Evolutionary conservation across 2,113 vertebrate species (phyloP).

Genomic region (Hymenochirus boettgeri): DNA sequence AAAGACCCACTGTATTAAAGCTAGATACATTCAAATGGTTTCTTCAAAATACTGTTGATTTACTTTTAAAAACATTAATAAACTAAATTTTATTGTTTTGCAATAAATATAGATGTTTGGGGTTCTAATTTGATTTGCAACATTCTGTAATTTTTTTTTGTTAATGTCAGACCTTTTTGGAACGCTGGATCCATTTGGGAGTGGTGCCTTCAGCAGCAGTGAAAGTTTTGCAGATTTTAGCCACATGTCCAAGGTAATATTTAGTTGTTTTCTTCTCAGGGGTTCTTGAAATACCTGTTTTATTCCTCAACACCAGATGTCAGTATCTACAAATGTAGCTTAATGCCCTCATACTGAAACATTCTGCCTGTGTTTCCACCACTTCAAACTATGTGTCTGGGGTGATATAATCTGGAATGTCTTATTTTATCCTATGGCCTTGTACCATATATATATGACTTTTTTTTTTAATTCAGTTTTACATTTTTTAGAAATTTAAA

Average conservation of each 20-base stretch:
- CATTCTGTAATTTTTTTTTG: too few relatives aligned
- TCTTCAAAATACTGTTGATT: too few relatives aligned
- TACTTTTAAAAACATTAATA: too few relatives aligned
- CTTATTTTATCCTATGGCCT: conserved; percentile 1
- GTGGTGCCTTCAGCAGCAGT: conserved; percentile 70
- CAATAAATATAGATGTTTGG: too few relatives aligned
- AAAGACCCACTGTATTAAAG: too few relatives aligned
- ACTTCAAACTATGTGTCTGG: conserved; percentile 23
- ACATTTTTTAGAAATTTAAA: too few relatives aligned
- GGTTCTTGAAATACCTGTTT: too few relatives aligned
- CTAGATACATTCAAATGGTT: too few relatives aligned
- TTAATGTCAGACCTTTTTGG: conserved; percentile 81
- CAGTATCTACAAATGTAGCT: background rate
- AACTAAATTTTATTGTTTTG: too few relatives aligned
- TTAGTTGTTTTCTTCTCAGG: background rate
- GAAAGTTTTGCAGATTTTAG: conserved; percentile 96
- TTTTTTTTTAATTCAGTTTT: too few relatives aligned
- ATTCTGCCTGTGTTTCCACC: conserved; percentile 14
- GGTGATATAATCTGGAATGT: conserved; percentile 22
- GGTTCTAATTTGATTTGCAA: too few relatives aligned
- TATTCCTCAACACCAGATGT: conserved; percentile 12
- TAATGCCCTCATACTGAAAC: conserved; percentile 9
- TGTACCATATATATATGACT: too few relatives aligned
- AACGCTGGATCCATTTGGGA: conserved; percentile 85
- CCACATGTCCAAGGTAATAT: conserved; percentile 88